Conservation (phyloP, 2,797 vertebrate species). For the Micrastur ruficollis region DNA sequence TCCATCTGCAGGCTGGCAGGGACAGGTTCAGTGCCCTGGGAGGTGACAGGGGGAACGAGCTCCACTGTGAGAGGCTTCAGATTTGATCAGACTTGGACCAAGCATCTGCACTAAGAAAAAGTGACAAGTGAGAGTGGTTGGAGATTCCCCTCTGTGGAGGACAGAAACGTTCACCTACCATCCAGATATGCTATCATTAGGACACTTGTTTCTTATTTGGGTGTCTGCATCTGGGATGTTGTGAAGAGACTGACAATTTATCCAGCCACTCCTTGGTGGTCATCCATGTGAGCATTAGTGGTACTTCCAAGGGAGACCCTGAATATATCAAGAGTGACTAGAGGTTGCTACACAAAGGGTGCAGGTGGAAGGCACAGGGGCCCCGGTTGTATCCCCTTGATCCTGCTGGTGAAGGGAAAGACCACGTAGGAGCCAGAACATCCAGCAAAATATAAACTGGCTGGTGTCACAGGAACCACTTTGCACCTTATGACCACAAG, state of each 20-base stretch:
- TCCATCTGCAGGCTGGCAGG: not conserved
- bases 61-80: not conserved
- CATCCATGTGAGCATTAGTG: not conserved
- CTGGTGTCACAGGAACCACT: not conserved
- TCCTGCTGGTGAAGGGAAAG: not conserved
- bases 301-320: not conserved
- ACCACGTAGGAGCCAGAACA: not conserved
- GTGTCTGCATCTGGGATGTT: not conserved
- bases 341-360: not conserved
- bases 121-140: not conserved
- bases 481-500: not conserved
- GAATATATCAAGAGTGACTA: not conserved
- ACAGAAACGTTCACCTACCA: not conserved
- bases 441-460: not conserved
- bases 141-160: not conserved
- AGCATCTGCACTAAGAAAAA: not conserved
- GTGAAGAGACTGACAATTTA: not conserved
- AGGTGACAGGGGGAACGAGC: not conserved
- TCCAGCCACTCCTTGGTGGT: not conserved
- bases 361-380: not conserved
- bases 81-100: not conserved
- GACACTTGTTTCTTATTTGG: not conserved
- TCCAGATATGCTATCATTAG: fast-evolving
- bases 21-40: not conserved
- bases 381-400: not conserved